Conservation (phyloP, 2,113 vertebrate species). For the Turnix velox region DNA sequence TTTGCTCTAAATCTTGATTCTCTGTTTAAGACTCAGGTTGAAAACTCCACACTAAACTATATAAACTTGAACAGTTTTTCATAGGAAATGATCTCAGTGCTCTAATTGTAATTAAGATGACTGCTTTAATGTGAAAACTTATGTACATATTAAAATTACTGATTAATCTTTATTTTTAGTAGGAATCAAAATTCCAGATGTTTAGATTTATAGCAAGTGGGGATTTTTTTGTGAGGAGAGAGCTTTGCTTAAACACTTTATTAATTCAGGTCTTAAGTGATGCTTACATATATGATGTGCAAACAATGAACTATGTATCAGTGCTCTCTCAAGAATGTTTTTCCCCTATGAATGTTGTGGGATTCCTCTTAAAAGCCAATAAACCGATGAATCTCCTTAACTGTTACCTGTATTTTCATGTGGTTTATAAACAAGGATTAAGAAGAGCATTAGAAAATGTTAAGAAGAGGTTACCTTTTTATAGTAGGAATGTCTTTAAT, state of each 20-base stretch:
- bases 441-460: not conserved
- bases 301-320: not conserved
- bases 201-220: not conserved
- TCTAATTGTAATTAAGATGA: conserved; percentile 11
- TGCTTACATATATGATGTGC: not conserved
- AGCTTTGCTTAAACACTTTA: not conserved
- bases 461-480: not conserved
- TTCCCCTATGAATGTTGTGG: not conserved
- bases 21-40: not conserved
- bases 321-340: not conserved
- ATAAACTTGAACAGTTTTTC: conserved; percentile 1
- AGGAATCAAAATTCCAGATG: not conserved
- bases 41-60: not conserved
- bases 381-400: not conserved
- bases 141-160: not conserved
- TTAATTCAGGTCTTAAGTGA: not conserved
- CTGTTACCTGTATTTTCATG: no score
- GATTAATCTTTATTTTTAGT: not conserved
- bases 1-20: not conserved
- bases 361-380: not conserved
- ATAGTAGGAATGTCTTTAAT: not conserved
- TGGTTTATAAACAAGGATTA: not conserved
- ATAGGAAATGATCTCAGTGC: not conserved
- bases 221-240: not conserved
- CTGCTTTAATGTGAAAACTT: not conserved